Base-by-base conservation (phyloP, 92 coral and sea anemone genomes). In the Meandrina meandrites region DNA sequence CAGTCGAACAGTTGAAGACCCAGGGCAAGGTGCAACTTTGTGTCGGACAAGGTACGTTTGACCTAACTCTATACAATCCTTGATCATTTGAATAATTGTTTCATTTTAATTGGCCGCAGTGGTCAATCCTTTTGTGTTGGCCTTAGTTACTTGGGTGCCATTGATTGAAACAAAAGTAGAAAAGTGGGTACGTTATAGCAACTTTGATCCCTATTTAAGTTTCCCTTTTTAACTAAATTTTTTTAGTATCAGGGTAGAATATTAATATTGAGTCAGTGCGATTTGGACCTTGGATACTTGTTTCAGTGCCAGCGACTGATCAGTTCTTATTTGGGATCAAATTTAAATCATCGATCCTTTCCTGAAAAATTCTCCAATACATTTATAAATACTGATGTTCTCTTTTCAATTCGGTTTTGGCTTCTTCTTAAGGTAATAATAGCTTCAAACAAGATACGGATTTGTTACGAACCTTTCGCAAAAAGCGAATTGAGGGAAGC, bases 1-100 rank as follows among this genome's bases (percentile, higher is more conserved):
- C 82, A 85, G 75, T 76, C 82, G 76, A 62, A 19, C 53, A 83
- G 67, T 79, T 85, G 76, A 85, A 62, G 82, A 51, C 66, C 51
- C 34, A 48, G 47, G 81, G 82, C 48, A 78, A 85, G 88, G 82
- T 76, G 76, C 62, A 77, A 42, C 19, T 64, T 58, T 85, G 69
- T 76, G 67, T 27, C 30, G 64, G 64, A 48, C 36, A 76, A 78
- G 88, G 81, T 84, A 57, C 19, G 31, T 62, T 9, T 30, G 16
- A 13, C 0, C 16, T 17, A 79, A 27, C 48, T 6, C 0, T 17
- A 73, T 21, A 18, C 19, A 14, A 45, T 8, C 37, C 60, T 27
- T n/a, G 42, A 45, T 47, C 35, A 69, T 34, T 34, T 47, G 28
- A 21, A 37, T 42, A 34, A 19, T 7, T 56, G 42, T 79, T 66